phyloP scores from a whole-genome alignment of 2,113 vertebrate genomes.

The Rhinichthys klamathensis region DNA sequence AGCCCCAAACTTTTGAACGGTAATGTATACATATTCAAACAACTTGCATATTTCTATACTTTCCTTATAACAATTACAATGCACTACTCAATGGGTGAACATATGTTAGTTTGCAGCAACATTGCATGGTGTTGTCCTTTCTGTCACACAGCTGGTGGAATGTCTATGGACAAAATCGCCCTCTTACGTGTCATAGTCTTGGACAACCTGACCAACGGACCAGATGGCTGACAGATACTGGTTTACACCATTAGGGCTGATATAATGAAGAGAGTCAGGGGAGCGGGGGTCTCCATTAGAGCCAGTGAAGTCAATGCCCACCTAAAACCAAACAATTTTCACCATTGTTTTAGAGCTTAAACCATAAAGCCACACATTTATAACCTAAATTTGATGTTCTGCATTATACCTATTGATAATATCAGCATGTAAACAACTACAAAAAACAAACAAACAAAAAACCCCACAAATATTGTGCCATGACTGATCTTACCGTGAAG shows the following conservation, averaged over 20 bases:
- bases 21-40: background rate
- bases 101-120: background rate
- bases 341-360: background rate
- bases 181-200: constrained; percentile 90
- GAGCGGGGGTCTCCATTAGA: constrained; percentile 92
- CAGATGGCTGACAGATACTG: constrained; percentile 90
- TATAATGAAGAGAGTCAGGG: constrained; percentile 87
- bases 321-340: constrained; percentile 69
- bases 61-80: background rate
- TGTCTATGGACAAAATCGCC: background rate
- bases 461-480: background rate
- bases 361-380: background rate
- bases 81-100: background rate
- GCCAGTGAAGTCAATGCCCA: constrained; percentile 93
- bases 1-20: too few relatives aligned
- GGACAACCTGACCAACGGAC: constrained; percentile 91
- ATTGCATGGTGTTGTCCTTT: too few relatives aligned
- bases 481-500: constrained; percentile 75
- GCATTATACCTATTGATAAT: background rate
- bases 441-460: background rate
- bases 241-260: constrained; percentile 88
- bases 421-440: background rate
- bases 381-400: background rate
- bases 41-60: background rate
- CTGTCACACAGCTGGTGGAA: background rate